Percentiles rank a stretch among this genome's conserved stretches.
phyloP scores from a whole-genome alignment of 2,888 invertebrate genomes.

The Lepas anatifera region DNA sequence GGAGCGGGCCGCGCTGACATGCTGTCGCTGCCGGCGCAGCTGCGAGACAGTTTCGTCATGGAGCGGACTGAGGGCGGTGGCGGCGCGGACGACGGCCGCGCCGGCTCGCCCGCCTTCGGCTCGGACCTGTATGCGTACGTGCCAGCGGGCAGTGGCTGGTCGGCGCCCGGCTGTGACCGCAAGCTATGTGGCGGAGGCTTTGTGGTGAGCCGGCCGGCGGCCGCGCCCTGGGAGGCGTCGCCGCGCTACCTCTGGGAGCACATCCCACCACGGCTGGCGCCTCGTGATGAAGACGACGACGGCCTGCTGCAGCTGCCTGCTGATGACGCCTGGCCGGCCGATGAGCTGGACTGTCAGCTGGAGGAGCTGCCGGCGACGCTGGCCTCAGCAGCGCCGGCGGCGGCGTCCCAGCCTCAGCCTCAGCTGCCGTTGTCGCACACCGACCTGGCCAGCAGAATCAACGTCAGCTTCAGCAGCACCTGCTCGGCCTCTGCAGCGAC shows the following conservation, averaged over 20 bases:
- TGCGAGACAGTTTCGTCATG: neutral
- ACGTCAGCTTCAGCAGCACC: neutral
- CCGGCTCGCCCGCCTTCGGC: neutral
- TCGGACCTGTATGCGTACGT: neutral
- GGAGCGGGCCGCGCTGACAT: neutral
- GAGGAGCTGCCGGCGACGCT: neutral
- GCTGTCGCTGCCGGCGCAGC: neutral
- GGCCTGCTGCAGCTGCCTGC: neutral
- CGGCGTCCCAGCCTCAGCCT: neutral
- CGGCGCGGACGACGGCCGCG: neutral
- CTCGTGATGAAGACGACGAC: neutral
- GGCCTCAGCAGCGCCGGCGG: neutral
- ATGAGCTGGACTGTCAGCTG: neutral
- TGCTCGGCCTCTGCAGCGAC: constrained; percentile 25
- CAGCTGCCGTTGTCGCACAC: neutral
- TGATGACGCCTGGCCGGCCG: neutral
- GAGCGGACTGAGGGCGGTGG: neutral
- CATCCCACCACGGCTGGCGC: constrained; percentile 12
- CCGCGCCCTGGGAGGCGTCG: neutral
- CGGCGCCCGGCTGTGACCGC: neutral
- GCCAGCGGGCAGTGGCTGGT: neutral
- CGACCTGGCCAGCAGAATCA: neutral
- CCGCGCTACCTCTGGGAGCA: neutral
- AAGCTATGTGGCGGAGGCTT: neutral
- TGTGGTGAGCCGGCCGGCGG: neutral